Conservation (phyloP, 1,140 invertebrate genomes). For the Heterodera carotae region DNA sequence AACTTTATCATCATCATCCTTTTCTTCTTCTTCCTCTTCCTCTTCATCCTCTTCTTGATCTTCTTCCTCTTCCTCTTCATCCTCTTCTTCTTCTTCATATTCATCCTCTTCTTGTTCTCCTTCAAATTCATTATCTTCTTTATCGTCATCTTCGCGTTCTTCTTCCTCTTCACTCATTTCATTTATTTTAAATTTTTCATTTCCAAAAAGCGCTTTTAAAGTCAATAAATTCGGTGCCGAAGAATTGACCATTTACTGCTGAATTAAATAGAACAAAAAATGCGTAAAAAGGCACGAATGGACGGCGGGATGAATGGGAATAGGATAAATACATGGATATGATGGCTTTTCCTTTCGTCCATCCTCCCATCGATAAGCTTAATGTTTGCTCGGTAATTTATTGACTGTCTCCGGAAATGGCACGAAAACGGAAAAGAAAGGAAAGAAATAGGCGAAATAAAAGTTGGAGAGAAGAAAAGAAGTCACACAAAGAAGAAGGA, state of each 20-base stretch:
- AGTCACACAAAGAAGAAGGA: no score
- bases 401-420: neutral
- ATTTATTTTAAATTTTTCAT: neutral
- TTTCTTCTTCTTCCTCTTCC: conserved; percentile 16
- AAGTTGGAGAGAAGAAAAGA: neutral
- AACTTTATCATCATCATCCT: conserved; percentile 28
- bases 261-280: neutral
- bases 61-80: conserved; percentile 29
- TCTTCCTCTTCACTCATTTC: conserved; percentile 13
- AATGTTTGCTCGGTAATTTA: conserved; percentile 2
- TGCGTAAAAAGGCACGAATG: neutral
- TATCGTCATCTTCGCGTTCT: no score
- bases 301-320: neutral
- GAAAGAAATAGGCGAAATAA: neutral
- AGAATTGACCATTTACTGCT: conserved; percentile 8
- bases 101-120: conserved; percentile 9
- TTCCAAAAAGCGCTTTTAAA: neutral
- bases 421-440: neutral
- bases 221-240: neutral
- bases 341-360: neutral
- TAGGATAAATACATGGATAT: neutral
- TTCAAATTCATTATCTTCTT: neutral
- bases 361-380: neutral
- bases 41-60: conserved; percentile 5
- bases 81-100: conserved; percentile 10